Evolutionary conservation across 2,113 vertebrate species (phyloP).

Genomic region (Ardeotis arabs): DNA sequence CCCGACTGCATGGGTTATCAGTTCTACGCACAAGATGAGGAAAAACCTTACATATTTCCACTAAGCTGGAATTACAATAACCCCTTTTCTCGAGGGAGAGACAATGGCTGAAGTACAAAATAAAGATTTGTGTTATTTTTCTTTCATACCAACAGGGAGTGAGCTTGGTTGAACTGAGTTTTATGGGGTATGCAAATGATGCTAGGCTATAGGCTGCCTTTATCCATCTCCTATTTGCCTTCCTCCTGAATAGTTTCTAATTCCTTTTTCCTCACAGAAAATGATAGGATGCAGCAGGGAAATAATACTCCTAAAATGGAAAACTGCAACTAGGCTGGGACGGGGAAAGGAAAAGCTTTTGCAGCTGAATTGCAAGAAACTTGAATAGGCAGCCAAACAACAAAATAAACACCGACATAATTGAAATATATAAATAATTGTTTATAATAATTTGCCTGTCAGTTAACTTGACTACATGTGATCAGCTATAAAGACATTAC

Average conservation of each 20-base stretch:
- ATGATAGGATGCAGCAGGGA: background rate
- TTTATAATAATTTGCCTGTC: slow-evolving; percentile 57
- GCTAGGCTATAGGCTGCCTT: background rate
- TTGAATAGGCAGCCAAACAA: background rate
- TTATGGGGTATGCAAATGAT: background rate
- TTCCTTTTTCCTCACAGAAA: background rate
- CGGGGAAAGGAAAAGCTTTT: background rate
- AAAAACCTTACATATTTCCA: slow-evolving; percentile 65
- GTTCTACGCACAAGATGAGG: slow-evolving; percentile 66
- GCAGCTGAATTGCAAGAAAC: background rate
- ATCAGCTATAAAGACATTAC: slow-evolving; percentile 59
- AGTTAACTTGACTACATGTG: slow-evolving; percentile 18
- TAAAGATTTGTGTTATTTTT: slow-evolving; percentile 64
- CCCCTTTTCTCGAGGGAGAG: slow-evolving; percentile 41
- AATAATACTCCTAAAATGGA: background rate
- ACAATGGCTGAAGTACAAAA: slow-evolving; percentile 55
- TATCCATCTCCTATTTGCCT: background rate
- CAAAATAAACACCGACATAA: slow-evolving; percentile 16
- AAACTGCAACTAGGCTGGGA: background rate
- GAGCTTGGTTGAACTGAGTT: background rate
- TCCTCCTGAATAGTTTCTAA: background rate
- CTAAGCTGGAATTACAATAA: slow-evolving; percentile 75
- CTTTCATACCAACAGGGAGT: slow-evolving; percentile 28
- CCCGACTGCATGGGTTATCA: slow-evolving; percentile 68
- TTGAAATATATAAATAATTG: slow-evolving; percentile 54